A percentile compares a stretch with the other conserved stretches of the same genome.
phyloP scores from a whole-genome alignment of 1,140 invertebrate genomes.

The Hycleus phaleratus region DNA sequence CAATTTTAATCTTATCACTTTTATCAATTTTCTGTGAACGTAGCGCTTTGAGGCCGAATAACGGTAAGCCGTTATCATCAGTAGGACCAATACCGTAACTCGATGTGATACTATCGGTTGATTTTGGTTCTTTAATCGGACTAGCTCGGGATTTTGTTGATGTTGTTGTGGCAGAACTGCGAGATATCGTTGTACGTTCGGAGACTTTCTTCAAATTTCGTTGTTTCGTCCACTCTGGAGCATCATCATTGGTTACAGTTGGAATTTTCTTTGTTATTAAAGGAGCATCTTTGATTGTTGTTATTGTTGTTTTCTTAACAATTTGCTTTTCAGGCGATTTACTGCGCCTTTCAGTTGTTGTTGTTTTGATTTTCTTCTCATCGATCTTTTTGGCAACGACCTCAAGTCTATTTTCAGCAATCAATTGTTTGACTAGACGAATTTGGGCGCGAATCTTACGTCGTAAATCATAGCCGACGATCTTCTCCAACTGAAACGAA shows the following conservation, averaged over 20 bases:
- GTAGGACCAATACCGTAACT: conserved; percentile 75
- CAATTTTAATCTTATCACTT: conserved; percentile 43
- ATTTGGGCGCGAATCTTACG: conserved; percentile 67
- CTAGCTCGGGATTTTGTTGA: conserved; percentile 16
- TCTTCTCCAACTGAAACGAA: conserved; percentile 57
- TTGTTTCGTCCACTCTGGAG: conserved; percentile 37
- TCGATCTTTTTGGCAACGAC: neutral
- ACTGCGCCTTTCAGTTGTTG: neutral
- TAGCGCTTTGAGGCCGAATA: conserved; percentile 67
- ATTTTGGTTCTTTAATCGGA: conserved; percentile 31
- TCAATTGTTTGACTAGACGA: conserved; percentile 54
- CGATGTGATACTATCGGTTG: conserved; percentile 61
- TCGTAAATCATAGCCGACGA: conserved; percentile 63
- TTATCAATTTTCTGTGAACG: conserved; percentile 53
- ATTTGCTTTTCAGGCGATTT: neutral
- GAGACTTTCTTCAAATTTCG: conserved; percentile 31
- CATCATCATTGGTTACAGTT: conserved; percentile 23
- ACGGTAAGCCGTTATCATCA: conserved; percentile 65
- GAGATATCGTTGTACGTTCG: conserved; percentile 18
- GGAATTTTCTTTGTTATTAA: conserved; percentile 28
- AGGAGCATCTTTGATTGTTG: neutral
- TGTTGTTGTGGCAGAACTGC: conserved; percentile 17
- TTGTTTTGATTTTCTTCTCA: conserved; percentile 1
- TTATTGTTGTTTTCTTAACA: neutral
- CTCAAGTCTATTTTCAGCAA: conserved; percentile 12